Evolutionary conservation across 2,113 vertebrate genomes (phyloP).

Genomic region (Centropus bengalensis): DNA sequence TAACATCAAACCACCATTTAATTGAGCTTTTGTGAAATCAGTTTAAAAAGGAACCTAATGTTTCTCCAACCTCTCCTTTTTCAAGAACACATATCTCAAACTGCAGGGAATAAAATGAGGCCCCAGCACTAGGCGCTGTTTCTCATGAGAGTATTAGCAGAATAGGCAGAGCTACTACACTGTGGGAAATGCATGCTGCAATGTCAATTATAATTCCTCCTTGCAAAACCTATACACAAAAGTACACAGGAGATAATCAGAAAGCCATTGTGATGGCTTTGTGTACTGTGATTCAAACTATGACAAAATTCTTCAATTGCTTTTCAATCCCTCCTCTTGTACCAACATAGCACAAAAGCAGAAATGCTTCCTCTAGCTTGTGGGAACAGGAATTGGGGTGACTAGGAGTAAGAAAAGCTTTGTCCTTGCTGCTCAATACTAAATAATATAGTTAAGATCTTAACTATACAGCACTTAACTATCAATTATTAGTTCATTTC

Average conservation of each 20-base stretch:
- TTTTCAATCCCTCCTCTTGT: not conserved
- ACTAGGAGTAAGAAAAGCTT: not conserved
- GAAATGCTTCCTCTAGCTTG: not conserved
- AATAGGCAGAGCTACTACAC: not conserved
- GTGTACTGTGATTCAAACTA: not conserved
- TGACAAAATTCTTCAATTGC: not conserved
- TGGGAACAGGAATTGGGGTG: not conserved
- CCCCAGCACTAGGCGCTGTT: not conserved
- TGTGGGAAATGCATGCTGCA: not conserved
- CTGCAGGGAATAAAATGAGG: constrained; percentile 14
- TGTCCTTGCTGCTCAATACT: not conserved
- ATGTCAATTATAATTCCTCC: not conserved
- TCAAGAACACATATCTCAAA: not conserved
- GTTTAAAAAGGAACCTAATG: constrained; percentile 15
- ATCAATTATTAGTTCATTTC: not conserved
- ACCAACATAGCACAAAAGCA: not conserved
- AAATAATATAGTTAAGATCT: constrained; percentile 38
- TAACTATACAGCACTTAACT: not conserved
- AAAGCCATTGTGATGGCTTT: constrained; percentile 10
- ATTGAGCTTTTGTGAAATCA: constrained; percentile 33
- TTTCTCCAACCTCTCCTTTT: constrained; percentile 7
- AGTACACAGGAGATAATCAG: not conserved
- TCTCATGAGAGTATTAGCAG: not conserved
- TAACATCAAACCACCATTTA: constrained; percentile 46
- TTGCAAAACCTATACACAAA: not conserved